Conservation (phyloP, 64 coral and sea anemone species). For the Orbicella faveolata region DNA sequence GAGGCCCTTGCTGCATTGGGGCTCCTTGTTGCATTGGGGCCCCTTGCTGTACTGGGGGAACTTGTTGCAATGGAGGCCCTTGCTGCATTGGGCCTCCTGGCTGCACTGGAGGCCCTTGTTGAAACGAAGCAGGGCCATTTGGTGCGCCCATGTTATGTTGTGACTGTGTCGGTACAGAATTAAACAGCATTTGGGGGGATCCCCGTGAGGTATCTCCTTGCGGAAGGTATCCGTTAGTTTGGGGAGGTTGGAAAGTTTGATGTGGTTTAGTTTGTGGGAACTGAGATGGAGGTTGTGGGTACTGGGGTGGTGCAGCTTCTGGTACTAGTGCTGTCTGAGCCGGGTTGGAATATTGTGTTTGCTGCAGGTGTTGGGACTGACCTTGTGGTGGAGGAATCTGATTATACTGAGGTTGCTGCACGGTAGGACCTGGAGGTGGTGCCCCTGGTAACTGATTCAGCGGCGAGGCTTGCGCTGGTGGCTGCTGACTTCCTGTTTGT, state of each 20-base stretch:
- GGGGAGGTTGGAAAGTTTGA: slow-evolving; percentile 28
- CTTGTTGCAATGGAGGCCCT: not conserved
- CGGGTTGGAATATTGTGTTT: slow-evolving; percentile 4
- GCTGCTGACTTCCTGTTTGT: slow-evolving; percentile 38
- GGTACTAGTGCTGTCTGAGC: not conserved
- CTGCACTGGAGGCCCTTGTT: slow-evolving; percentile 10
- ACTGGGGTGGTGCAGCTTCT: slow-evolving; percentile 6
- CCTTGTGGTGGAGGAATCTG: slow-evolving; percentile 22
- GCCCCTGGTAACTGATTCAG: not conserved
- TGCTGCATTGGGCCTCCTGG: not conserved
- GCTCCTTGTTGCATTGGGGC: slow-evolving; percentile 25
- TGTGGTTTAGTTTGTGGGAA: not conserved
- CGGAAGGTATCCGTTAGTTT: slow-evolving; percentile 32
- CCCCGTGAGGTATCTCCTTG: slow-evolving; percentile 41
- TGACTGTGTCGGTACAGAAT: not conserved
- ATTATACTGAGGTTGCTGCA: slow-evolving; percentile 16
- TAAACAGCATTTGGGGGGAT: slow-evolving; percentile 1
- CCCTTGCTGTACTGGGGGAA: not conserved
- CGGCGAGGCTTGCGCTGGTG: not conserved
- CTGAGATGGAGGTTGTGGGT: not conserved
- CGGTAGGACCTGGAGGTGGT: not conserved
- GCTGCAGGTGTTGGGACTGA: slow-evolving; percentile 18
- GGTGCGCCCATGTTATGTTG: slow-evolving; percentile 1
- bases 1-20: slow-evolving; percentile 27
- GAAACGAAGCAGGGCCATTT: slow-evolving; percentile 14